These are phyloP conservation scores for Hesperophylax magnus DNA, from an alignment of 1,140 invertebrate genomes.

Conservation along the genomic window DNA sequence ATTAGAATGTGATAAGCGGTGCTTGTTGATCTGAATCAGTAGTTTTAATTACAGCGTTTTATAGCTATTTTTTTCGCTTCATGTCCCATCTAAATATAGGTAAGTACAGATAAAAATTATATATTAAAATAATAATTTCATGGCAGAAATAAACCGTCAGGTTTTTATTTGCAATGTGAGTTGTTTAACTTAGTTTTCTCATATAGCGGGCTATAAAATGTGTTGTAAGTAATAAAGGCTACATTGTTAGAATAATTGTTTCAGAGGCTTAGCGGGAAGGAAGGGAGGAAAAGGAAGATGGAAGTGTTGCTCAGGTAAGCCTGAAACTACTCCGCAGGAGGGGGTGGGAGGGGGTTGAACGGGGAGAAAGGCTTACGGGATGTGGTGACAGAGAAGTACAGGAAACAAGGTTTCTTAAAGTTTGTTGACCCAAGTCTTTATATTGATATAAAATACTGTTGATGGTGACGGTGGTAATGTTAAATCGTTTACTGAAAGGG, in stretches of 20 bases:
- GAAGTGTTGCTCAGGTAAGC: constrained; percentile 16
- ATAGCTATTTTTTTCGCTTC: too few species aligned
- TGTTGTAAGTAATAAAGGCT: constrained; percentile 19
- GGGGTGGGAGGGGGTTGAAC: too few species aligned
- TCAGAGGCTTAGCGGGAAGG: constrained; percentile 14
- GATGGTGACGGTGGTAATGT: too few species aligned
- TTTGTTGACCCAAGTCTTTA: neutral
- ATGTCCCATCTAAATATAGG: too few species aligned
- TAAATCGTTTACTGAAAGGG: too few species aligned
- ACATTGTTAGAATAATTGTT: constrained; percentile 30
- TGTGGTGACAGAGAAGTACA: constrained; percentile 21
- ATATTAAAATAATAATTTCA: too few species aligned
- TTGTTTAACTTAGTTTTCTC: neutral
- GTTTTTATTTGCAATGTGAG: neutral
- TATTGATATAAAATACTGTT: neutral
- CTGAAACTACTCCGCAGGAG: neutral
- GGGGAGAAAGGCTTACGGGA: neutral
- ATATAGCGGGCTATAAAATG: constrained; percentile 1
- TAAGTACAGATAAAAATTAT: too few species aligned
- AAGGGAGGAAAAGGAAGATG: neutral
- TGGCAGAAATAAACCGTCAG: too few species aligned
- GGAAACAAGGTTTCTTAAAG: neutral
- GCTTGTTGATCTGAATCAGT: too few species aligned
- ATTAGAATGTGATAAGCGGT: too few species aligned
- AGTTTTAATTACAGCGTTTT: too few species aligned